Evolutionary conservation across 2,888 invertebrate species (phyloP), one percentile per base, ranked within the genome.

Genomic region (Hypomecis atomaria): DNA sequence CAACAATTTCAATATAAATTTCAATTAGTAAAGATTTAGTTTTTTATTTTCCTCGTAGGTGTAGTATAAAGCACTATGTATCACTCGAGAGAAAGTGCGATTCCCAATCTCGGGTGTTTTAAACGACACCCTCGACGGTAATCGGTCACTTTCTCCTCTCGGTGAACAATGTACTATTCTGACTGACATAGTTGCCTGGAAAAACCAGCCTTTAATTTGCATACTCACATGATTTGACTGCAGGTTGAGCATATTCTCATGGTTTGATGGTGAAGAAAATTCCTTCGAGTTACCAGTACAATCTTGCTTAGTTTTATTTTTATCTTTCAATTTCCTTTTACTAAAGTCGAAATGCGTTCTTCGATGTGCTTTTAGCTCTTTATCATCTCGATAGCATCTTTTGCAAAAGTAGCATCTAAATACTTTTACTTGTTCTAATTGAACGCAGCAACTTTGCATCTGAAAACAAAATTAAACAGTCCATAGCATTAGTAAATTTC

Each of bases 401-500:
- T 36, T n/a, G 45, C 82, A 81, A 6, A 59, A 43, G 6, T 69
- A 62, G 69, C 81, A 81, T 23, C 62, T 54, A 44, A 65, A 74
- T 59, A 72, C 56, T 59, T 66, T 62, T 0, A 60, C 42, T 4
- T 68, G 71, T 42, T 71, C 62, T 53, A 82, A 50, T 5, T 63
- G 48, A 5, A 81, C 77, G 53, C 62, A 61, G 2, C 74, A 66
- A 60, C 69, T 76, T 5, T 5, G 0, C 6, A 68, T 44, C 81
- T 81, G 74, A 44, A 75, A 76, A 56, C 62, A 68, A 45, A 71
- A 67, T 54, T 66, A 60, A 8, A 54, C 13, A 23, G 23, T 3
- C 23, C 23, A 23, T 1, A 23, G 23, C 23, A 23, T 23, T 23
- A 23, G 23, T 23, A 23, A 3, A 23, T 23, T 23, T 23, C 1